phyloP scores from a whole-genome alignment of 1,140 invertebrate genomes.

The Drosophila tropicalis region DNA sequence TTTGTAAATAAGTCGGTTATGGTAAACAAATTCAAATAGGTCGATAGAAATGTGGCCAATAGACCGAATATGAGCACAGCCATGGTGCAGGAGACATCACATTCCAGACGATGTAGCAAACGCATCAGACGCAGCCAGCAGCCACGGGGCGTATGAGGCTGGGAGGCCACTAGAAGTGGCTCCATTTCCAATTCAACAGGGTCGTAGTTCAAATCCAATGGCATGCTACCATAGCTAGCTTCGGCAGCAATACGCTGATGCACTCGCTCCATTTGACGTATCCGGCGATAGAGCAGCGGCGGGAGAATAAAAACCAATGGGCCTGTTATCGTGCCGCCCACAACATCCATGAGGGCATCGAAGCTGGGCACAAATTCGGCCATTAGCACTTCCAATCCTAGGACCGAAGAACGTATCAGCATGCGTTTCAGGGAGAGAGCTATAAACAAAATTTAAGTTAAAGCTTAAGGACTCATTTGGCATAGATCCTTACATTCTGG shows the following conservation, averaged over 20 bases:
- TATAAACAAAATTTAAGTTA: conserved; percentile 77
- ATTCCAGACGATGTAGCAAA: conserved; percentile 58
- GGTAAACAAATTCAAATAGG: conserved; percentile 76
- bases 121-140: conserved; percentile 59
- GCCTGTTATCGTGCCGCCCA: conserved; percentile 93
- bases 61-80: conserved; percentile 74
- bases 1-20: conserved; percentile 68
- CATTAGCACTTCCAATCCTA: conserved; percentile 89
- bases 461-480: too few relatives aligned
- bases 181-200: conserved; percentile 71
- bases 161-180: conserved; percentile 45
- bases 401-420: conserved; percentile 88
- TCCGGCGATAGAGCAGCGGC: conserved; percentile 90
- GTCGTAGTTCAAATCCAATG: conserved; percentile 74
- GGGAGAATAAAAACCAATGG: conserved; percentile 94
- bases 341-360: conserved; percentile 93
- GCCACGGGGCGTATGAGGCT: conserved; percentile 40
- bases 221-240: conserved; percentile 74
- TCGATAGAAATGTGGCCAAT: conserved; percentile 75
- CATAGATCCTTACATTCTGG: conserved; percentile 84
- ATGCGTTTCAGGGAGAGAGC: conserved; percentile 92
- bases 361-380: conserved; percentile 93
- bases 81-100: conserved; percentile 72
- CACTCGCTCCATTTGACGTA: conserved; percentile 83
- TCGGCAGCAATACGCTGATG: conserved; percentile 74